Base-by-base conservation (phyloP, 2,113 vertebrate genomes). In the Chunga burmeisteri region DNA sequence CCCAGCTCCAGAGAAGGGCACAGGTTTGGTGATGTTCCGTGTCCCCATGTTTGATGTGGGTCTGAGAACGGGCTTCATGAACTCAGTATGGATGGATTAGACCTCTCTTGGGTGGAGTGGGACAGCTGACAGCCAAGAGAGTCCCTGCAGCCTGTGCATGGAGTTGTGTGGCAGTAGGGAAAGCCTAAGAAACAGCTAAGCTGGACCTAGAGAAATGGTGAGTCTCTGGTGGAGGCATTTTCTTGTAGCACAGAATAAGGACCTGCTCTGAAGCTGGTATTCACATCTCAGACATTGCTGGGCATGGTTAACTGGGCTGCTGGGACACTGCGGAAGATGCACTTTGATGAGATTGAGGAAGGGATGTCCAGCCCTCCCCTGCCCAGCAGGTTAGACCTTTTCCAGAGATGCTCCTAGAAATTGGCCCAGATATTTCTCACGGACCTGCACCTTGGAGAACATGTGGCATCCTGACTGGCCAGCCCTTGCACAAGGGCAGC, bases 21-120 rank as follows among this genome's bases (percentile, higher is more conserved):
- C 6, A 29, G 15, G 8, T 66, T 27, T 80, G 40, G 71, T 34
- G 79, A 25, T 70, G 66, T 5, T 79, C 18, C 6, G 1, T 4
- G 4, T 38, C 34, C 10, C 11, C 2, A 2, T 67, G n/a, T 6
- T 55, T n/a, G 32, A 30, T 36, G 52, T 79, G 34, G 29, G 17
- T 52, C 16, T 66, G 19, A 63, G 36, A 50, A 42, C 29, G 42
- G 34, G 6, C 40, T 74, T 74, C 3, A 12, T 11, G 14, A 70
- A 65, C 10, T 53, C 12, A 0, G 0, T 19, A 12, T 20, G 42
- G 29, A 10, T 56, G 29, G 7, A 50, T 72, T 26, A 29, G 59
- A 20, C 22, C 26, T 32, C 20, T 63, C 14, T 44, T 0, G 4
- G 42, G 27, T 40, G n/a, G 18, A 27, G 12, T 17, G 50, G 52